Base-by-base conservation (phyloP, 2,113 vertebrate species). In the Amblyopsis rosae region DNA sequence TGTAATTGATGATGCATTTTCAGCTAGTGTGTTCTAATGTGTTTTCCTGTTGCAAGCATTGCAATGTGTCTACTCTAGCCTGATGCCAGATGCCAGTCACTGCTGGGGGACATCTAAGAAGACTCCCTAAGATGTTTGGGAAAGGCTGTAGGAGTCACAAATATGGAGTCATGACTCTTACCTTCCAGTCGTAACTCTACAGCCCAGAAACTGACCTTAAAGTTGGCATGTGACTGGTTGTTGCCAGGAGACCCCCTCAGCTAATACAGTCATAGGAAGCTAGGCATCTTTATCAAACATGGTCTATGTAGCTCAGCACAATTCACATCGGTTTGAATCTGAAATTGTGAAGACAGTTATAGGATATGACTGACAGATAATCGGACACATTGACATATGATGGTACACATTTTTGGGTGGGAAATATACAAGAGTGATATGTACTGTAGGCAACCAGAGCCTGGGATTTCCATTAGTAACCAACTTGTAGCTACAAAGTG, bases 201-300 rank as follows among this genome's bases (percentile, higher is more conserved):
- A 66, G 55, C 69, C 64, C 17, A 32, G 62, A 58, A 49, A 32
- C 49, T 63, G 59, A 72, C 62, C 66, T 67, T 66, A 56, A 15
- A 16, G 13, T 65, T 63, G 45, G 59, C 57, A 10, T 68, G 70
- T 64, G 69, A 73, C 69, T 76, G 57, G 61, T 68, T 66, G 62
- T 64, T 77, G 79, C 32, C 50, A 66, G 64, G 75, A 80, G 76
- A 16, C 12, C 61, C 33, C 16, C 16, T 61, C 55, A 16, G 59
- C 70, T 62, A 67, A 46, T 49, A 19, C 59, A 26, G 46, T 50
- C 16, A 4, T 10, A 51, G 12, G 49, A 51, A 11, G 51, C 58
- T 51, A 57, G 55, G 60, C 72, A 59, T 63, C 69, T 72, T 72
- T 72, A 41, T 54, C n/a, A 57, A 67, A 61, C 9, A 26, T 26